These are phyloP conservation scores for Kryphioiulus occultus DNA, from an alignment of 2,888 invertebrate genomes.

Conservation along the genomic window DNA sequence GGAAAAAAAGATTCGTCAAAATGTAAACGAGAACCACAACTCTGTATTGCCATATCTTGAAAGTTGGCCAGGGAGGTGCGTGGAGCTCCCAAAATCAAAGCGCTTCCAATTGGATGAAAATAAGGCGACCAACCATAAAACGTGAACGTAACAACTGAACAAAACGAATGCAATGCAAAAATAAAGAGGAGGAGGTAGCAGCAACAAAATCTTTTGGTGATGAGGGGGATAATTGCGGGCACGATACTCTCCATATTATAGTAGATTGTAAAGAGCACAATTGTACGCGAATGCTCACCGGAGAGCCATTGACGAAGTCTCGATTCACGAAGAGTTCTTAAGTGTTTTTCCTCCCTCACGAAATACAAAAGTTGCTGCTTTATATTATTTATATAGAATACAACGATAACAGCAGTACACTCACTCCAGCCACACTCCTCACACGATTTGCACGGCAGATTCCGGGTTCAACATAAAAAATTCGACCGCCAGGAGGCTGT, in stretches of 20 bases:
- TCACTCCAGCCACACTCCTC: background rate
- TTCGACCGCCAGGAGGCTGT: background rate
- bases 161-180: constrained; percentile 9
- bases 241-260: background rate
- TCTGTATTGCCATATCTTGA: constrained; percentile 20
- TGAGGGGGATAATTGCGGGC: background rate
- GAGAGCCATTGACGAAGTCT: background rate
- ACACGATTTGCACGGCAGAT: constrained; percentile 6
- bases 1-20: constrained; percentile 5
- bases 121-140: constrained; percentile 36
- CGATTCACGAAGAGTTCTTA: background rate
- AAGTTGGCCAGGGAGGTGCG: background rate
- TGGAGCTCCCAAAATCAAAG: background rate
- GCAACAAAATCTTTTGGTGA: constrained; percentile 12
- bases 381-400: constrained; percentile 36
- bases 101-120: background rate
- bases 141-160: constrained; percentile 36
- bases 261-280: background rate
- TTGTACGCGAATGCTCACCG: background rate
- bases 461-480: background rate
- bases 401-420: constrained; percentile 39
- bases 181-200: constrained; percentile 37
- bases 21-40: constrained; percentile 4
- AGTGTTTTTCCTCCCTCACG: background rate
- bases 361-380: constrained; percentile 18